Base-by-base conservation (phyloP, 2,888 invertebrate species). In the Syrphus vitripennis region DNA sequence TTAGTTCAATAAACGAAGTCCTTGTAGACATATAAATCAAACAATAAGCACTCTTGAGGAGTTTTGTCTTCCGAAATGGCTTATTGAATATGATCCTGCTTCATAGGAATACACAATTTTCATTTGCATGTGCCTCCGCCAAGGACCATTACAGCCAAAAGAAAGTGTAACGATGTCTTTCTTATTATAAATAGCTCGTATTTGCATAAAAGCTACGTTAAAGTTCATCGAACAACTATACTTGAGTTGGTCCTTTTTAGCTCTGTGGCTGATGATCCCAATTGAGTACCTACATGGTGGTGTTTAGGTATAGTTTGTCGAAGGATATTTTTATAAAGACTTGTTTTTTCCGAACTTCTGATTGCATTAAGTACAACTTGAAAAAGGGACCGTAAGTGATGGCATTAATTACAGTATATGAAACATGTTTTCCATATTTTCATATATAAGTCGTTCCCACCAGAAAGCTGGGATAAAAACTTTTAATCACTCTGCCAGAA, bases 141-240 rank as follows among this genome's bases (percentile, higher is more conserved):
- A 34, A 63, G 76, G 72, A 31, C 61, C 78, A 55, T 57, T 72
- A 67, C 87, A 83, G 63, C 78, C 87, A 88, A 71, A 71, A 71
- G 78, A 82, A 24, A 34, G 12, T 69, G 71, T 72, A 78, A 69
- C 82, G 69, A 78, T 81, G 84, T 53, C 40, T 74, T 48, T 63
- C 87, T 77, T 81, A 83, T 87, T 65, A 67, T 31, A 48, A 87
- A 90, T 90, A 91, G 90, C 90, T 89, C 89, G 4, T 50, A 91
- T 91, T 91, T 91, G 92, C 91, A 91, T 91, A 92, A 91, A 92
- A 91, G 91, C 90, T 91, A 92, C 91, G 92, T 91, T 91, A 91
- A 92, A 91, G 92, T 91, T 92, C 91, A 82, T 86, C 86, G 72
- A 77, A 74, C 48, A 74, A 79, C 65, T n/a, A n/a, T n/a, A n/a